These are phyloP conservation scores for Muntiacus muntjak DNA, from an alignment of 2,113 vertebrate species.

Conservation along the genomic window DNA sequence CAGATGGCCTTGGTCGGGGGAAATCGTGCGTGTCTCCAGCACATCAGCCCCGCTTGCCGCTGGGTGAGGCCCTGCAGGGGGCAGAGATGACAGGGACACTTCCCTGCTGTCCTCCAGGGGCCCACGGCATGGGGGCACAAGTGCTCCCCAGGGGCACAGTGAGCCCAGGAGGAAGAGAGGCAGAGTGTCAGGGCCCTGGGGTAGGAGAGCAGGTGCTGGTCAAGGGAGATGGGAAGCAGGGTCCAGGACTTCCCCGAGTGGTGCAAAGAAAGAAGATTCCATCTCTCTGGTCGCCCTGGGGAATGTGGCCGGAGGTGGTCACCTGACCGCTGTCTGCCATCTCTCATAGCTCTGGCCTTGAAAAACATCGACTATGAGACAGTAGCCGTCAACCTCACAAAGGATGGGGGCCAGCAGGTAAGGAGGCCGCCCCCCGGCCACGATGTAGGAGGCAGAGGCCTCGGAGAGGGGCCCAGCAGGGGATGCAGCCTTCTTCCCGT, in stretches of 20 bases:
- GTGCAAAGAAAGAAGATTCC: background rate
- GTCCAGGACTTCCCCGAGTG: background rate
- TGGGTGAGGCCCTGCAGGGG: background rate
- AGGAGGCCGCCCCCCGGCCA: conserved; percentile 27
- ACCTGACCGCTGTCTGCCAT: background rate
- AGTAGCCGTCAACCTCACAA: conserved; percentile 87
- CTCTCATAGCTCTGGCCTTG: conserved; percentile 89
- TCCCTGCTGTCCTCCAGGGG: background rate
- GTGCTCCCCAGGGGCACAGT: background rate
- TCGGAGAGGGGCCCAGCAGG: background rate
- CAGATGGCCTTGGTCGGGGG: background rate
- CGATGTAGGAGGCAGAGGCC: background rate
- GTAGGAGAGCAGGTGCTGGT: background rate
- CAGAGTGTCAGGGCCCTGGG: background rate
- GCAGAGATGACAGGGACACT: background rate
- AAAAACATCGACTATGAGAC: conserved; percentile 92
- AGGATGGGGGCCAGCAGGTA: conserved; percentile 96
- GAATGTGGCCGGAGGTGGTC: background rate
- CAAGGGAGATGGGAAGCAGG: background rate
- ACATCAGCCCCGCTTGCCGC: background rate
- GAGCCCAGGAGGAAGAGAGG: background rate
- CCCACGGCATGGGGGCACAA: background rate
- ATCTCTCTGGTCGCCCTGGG: background rate
- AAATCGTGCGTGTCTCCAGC: background rate
- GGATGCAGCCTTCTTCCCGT: background rate